A percentile compares a stretch with the other conserved stretches of the same genome.
Evolutionary conservation across 2,113 vertebrate species (phyloP).

Genomic region (Ibidorhyncha struthersii): DNA sequence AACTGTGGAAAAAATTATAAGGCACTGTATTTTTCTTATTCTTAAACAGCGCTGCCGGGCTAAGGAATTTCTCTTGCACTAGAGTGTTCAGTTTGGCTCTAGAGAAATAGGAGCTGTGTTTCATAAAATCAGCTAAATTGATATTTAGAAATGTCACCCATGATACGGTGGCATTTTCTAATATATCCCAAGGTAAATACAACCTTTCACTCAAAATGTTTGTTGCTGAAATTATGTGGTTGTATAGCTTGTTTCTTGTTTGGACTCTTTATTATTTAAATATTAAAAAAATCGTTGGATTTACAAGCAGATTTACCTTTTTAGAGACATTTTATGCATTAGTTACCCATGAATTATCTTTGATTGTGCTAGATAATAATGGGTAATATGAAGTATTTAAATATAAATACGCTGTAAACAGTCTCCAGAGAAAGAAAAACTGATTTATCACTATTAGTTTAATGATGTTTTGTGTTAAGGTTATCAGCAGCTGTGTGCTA

Average conservation of each 20-base stretch:
- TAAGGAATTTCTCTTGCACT: background rate
- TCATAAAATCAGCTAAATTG: background rate
- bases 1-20: background rate
- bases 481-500: background rate
- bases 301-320: background rate
- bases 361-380: background rate
- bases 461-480: background rate
- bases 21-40: background rate
- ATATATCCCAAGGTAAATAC: background rate
- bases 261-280: background rate
- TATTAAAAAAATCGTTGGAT: background rate
- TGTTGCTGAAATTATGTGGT: background rate
- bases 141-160: constrained; percentile 29
- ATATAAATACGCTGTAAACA: background rate
- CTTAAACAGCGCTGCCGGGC: background rate
- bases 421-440: background rate
- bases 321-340: background rate
- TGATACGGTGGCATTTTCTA: constrained; percentile 25
- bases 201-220: background rate
- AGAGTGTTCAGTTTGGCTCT: background rate
- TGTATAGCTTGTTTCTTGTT: background rate
- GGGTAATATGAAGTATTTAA: background rate
- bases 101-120: background rate
- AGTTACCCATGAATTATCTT: background rate
- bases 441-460: background rate